A percentile compares a stretch with the other conserved stretches of the same genome.
Conservation (phyloP, 2,888 invertebrate species). For the Lapara coniferarum region DNA sequence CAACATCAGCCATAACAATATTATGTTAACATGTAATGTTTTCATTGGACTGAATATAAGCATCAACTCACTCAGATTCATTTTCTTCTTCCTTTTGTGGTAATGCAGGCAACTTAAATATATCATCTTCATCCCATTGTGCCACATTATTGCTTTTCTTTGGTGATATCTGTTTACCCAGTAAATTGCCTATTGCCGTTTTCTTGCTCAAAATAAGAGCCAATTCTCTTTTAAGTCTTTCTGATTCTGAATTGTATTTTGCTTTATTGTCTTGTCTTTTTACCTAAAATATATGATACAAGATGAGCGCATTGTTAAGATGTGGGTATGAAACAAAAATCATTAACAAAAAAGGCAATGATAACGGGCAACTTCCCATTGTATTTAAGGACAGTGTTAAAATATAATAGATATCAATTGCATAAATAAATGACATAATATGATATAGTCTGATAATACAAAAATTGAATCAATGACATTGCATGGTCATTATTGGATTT, state of each 20-base stretch:
- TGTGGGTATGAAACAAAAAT: neutral
- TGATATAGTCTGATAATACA: no score
- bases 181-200: constrained; percentile 88
- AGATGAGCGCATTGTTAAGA: neutral
- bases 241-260: constrained; percentile 88
- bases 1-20: no score
- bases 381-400: no score
- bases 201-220: constrained; percentile 90
- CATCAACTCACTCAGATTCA: constrained; percentile 76
- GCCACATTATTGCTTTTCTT: constrained; percentile 56
- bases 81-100: constrained; percentile 62
- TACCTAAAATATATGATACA: constrained; percentile 80
- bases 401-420: no score
- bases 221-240: constrained; percentile 88
- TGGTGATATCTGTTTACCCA: constrained; percentile 82
- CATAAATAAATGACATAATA: no score
- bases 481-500: no score
- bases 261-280: constrained; percentile 89
- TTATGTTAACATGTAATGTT: neutral
- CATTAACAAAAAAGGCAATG: neutral
- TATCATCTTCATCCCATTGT: constrained; percentile 76
- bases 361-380: no score
- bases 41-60: neutral
- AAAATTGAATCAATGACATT: no score
- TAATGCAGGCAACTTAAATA: constrained; percentile 86